phyloP scores from a whole-genome alignment of 2,888 invertebrate species.

The Drosophila multiciliata region DNA sequence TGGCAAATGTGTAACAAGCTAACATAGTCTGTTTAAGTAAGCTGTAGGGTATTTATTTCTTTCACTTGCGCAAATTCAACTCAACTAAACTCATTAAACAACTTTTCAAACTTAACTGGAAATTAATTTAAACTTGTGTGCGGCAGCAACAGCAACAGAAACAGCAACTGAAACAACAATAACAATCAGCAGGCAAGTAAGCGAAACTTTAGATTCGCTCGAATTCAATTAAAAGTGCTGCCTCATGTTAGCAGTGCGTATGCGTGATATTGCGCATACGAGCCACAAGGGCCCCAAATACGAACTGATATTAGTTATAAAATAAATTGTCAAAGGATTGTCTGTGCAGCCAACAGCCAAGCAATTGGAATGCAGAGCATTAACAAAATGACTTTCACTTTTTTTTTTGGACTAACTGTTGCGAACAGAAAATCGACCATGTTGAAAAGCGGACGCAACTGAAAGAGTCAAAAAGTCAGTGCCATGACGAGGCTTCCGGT shows the following conservation, averaged over 20 bases:
- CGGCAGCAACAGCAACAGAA: slow-evolving; percentile 6
- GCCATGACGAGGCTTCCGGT: slow-evolving; percentile 46
- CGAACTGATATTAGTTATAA: slow-evolving; percentile 45
- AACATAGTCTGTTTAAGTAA: background rate
- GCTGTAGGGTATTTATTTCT: slow-evolving; percentile 13
- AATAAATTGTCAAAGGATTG: slow-evolving; percentile 50
- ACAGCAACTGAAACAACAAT: slow-evolving; percentile 14
- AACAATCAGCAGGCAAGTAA: slow-evolving; percentile 16
- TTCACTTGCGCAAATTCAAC: slow-evolving; percentile 48
- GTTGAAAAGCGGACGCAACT: slow-evolving; percentile 28
- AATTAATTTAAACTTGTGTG: slow-evolving; percentile 71
- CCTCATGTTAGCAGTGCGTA: slow-evolving; percentile 58
- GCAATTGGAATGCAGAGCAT: slow-evolving; percentile 47
- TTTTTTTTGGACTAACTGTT: slow-evolving; percentile 18
- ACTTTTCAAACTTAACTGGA: slow-evolving; percentile 62
- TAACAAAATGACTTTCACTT: slow-evolving; percentile 74
- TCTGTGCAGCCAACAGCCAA: slow-evolving; percentile 29
- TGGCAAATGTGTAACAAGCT: background rate
- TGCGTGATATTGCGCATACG: slow-evolving; percentile 76
- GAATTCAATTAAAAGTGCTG: slow-evolving; percentile 73
- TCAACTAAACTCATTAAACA: slow-evolving; percentile 63
- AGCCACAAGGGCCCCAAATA: slow-evolving; percentile 38
- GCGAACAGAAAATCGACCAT: slow-evolving; percentile 32
- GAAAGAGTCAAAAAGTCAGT: slow-evolving; percentile 20
- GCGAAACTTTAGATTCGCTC: slow-evolving; percentile 69